phyloP scores from a whole-genome alignment of 1,140 invertebrate genomes.

The Parasteatoda tepidariorum region DNA sequence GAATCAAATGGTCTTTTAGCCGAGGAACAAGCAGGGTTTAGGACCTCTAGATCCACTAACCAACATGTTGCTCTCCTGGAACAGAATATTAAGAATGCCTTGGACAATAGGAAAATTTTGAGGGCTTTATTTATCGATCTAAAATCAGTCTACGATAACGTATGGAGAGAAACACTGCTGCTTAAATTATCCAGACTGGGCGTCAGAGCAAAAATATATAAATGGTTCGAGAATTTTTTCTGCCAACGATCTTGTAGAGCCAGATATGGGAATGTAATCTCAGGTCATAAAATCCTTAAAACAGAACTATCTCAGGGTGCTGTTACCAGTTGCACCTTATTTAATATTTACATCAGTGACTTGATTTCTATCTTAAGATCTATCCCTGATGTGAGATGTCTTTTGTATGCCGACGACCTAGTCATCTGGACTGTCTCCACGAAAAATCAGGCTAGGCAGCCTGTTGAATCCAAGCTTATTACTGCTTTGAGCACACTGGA shows the following conservation, averaged over 20 bases:
- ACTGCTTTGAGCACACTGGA: not conserved
- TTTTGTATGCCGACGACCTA: conserved; percentile 35
- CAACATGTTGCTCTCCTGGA: conserved; percentile 12
- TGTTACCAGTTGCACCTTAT: not conserved
- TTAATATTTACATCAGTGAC: conserved; percentile 36
- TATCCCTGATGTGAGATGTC: not conserved
- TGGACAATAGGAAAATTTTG: conserved; percentile 13
- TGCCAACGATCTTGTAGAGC: conserved; percentile 6
- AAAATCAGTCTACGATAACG: conserved; percentile 16
- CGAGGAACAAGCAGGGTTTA: conserved; percentile 8
- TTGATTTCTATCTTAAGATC: not conserved
- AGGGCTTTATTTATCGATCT: conserved; percentile 20
- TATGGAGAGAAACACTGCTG: not conserved
- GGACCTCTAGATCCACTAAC: conserved; percentile 9
- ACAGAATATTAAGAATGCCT: not conserved
- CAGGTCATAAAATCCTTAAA: not conserved
- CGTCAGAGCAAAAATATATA: not conserved
- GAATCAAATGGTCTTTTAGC: not conserved
- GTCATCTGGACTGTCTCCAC: conserved; percentile 16
- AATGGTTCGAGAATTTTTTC: not conserved
- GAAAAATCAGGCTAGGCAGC: not conserved
- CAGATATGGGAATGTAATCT: conserved; percentile 1
- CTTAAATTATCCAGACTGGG: conserved; percentile 12
- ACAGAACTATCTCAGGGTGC: conserved; percentile 22
- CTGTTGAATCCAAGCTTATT: not conserved